These are phyloP conservation scores for Drosophila mayri DNA, from an alignment of 1,140 invertebrate genomes.

Conservation along the genomic window DNA sequence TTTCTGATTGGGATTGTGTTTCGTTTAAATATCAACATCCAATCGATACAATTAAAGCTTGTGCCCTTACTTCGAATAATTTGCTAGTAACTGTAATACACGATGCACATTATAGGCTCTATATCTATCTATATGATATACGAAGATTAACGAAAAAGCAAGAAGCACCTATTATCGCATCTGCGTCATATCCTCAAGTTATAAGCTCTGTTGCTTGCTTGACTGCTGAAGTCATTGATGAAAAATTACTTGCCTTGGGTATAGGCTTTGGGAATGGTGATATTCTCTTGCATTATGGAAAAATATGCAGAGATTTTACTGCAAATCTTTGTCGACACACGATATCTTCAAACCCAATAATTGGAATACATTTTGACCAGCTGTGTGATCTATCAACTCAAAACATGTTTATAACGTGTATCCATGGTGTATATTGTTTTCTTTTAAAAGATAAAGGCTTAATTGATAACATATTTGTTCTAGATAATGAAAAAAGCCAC, in stretches of 20 bases:
- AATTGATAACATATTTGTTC: slow-evolving; percentile 18
- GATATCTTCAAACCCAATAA: slow-evolving; percentile 40
- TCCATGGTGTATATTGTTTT: slow-evolving; percentile 43
- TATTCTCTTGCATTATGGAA: slow-evolving; percentile 52
- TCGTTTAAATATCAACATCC: slow-evolving; percentile 35
- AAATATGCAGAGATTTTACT: slow-evolving; percentile 30
- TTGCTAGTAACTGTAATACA: slow-evolving; percentile 40
- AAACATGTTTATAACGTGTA: slow-evolving; percentile 52
- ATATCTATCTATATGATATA: slow-evolving; percentile 56
- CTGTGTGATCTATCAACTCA: slow-evolving; percentile 4
- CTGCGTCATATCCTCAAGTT: slow-evolving; percentile 9
- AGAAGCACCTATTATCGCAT: slow-evolving; percentile 31
- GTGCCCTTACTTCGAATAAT: slow-evolving; percentile 52
- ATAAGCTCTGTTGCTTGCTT: slow-evolving; percentile 36
- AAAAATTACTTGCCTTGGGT: slow-evolving; percentile 41
- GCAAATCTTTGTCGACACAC: slow-evolving; percentile 40
- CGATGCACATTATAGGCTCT: slow-evolving; percentile 9
- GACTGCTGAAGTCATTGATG: slow-evolving; percentile 20
- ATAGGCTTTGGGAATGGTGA: slow-evolving; percentile 66
- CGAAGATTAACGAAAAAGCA: slow-evolving; percentile 46
- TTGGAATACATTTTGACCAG: slow-evolving; percentile 51
- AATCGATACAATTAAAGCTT: slow-evolving; percentile 26
- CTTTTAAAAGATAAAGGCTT: slow-evolving; percentile 51
- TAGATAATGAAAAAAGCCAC: slow-evolving; percentile 33
- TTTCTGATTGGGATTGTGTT: slow-evolving; percentile 37